Base-by-base conservation (phyloP, 2,113 vertebrate species). In the Crotalus viridis region DNA sequence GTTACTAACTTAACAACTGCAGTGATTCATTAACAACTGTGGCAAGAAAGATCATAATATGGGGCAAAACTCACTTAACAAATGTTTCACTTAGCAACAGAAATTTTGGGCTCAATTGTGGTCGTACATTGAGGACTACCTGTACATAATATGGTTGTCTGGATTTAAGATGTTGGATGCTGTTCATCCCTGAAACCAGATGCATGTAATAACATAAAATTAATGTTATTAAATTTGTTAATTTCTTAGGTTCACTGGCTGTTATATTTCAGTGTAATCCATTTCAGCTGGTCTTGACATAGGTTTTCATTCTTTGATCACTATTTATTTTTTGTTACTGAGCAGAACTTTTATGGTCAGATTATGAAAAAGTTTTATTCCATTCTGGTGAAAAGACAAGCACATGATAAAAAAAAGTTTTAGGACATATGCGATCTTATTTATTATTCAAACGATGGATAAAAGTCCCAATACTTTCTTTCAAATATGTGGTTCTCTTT, bases 361-460 rank as follows among this genome's bases (percentile, higher is more conserved):
- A 43, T n/a, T 54, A 54, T 43, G 55, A 85, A 61, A 19, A 19
- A 54, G 54, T 15, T 21, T 21, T 74, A 61, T 89, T 91, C 24
- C n/a, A 85, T 54, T 86, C 55, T 90, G 85, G 22, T 89, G 54
- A 46, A 89, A 54, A 46, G 52, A 56, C 88, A 91, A 85, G 21
- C 55, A 21, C 55, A 85, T 85, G 46, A 86, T 22, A 89, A 64
- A 6, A 15, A 4, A 10, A 54, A 22, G n/a, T 89, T 93, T 51
- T 33, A 81, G 39, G 85, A 61, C 54, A 91, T 54, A 19, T 89
- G 81, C 56, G 54, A 51, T 46, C 48, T 28, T 74, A 93, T 93
- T 91, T 91, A 43, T 91, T 91, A 91, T 55, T 89, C 87, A 93
- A 87, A 91, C 86, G 56, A 89, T 61, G 22, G 81, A 43, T 85